Percentiles rank a stretch among this genome's conserved stretches.
Evolutionary conservation across 2,888 invertebrate genomes (phyloP).

Genomic region (Tethea ocularis): DNA sequence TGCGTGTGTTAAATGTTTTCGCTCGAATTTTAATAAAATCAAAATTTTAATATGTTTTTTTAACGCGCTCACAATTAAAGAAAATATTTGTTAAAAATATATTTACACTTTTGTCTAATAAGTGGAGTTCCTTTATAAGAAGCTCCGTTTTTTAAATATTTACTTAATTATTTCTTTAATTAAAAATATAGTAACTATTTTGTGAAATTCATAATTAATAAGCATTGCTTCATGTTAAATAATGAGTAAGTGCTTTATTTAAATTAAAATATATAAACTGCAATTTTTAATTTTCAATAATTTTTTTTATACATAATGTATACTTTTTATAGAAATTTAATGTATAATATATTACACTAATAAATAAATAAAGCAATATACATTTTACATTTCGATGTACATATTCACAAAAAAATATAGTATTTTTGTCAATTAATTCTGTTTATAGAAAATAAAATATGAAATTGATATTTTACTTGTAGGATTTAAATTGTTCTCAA

Average conservation of each 20-base stretch:
- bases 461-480: background rate
- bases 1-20: constrained; percentile 42
- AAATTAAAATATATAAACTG: background rate
- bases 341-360: background rate
- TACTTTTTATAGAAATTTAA: too few relatives aligned
- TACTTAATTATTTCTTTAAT: background rate
- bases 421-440: too few relatives aligned
- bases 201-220: background rate
- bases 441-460: too few relatives aligned
- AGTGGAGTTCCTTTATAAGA: background rate
- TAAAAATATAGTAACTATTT: background rate
- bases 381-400: too few relatives aligned
- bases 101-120: constrained; percentile 6
- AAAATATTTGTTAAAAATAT: constrained; percentile 7
- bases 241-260: background rate
- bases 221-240: background rate
- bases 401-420: background rate
- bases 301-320: too few relatives aligned
- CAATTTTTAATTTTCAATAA: too few relatives aligned
- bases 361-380: background rate
- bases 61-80: background rate
- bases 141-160: background rate
- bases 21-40: constrained; percentile 42
- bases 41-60: background rate
- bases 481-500: background rate